phyloP scores from a whole-genome alignment of 2,113 vertebrate species.

The Takifugu flavidus region DNA sequence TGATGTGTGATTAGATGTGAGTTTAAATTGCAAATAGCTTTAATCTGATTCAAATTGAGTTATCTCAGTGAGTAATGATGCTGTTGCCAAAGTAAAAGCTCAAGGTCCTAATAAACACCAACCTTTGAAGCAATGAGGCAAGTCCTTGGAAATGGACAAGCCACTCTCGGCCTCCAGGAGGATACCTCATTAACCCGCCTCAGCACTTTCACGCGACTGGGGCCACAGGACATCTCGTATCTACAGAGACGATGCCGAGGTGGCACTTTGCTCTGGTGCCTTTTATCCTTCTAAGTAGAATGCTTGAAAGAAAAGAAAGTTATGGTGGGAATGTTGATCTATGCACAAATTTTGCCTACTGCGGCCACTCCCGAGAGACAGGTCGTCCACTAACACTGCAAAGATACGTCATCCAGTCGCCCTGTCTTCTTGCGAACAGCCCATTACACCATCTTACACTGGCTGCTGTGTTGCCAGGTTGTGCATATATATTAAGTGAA shows the following conservation, averaged over 20 bases:
- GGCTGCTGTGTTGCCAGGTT: too few relatives aligned
- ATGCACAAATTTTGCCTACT: conserved; percentile 16
- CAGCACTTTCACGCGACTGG: conserved; percentile 61
- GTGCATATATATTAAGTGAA: too few relatives aligned
- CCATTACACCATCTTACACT: too few relatives aligned
- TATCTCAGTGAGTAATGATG: conserved; percentile 1
- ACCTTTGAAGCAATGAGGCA: conserved; percentile 6
- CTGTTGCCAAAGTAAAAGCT: conserved; percentile 4
- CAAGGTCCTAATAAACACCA: conserved; percentile 28
- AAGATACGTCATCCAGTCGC: too few relatives aligned
- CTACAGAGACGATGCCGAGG: conserved; percentile 57
- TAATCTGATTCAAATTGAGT: too few relatives aligned
- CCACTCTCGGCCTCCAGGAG: conserved; percentile 34
- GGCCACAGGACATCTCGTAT: conserved; percentile 45
- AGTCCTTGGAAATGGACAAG: conserved; percentile 32
- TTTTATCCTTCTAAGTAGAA: conserved; percentile 53
- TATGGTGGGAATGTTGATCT: conserved; percentile 26
- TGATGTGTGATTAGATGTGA: too few relatives aligned
- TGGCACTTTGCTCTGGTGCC: conserved; percentile 41
- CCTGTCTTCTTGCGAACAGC: too few relatives aligned
- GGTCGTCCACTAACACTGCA: too few relatives aligned
- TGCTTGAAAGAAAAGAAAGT: conserved; percentile 57
- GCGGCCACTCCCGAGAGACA: too few relatives aligned
- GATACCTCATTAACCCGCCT: conserved; percentile 44
- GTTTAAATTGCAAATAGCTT: too few relatives aligned